phyloP scores from a whole-genome alignment of 1,140 invertebrate species.

The Sitophilus oryzae region DNA sequence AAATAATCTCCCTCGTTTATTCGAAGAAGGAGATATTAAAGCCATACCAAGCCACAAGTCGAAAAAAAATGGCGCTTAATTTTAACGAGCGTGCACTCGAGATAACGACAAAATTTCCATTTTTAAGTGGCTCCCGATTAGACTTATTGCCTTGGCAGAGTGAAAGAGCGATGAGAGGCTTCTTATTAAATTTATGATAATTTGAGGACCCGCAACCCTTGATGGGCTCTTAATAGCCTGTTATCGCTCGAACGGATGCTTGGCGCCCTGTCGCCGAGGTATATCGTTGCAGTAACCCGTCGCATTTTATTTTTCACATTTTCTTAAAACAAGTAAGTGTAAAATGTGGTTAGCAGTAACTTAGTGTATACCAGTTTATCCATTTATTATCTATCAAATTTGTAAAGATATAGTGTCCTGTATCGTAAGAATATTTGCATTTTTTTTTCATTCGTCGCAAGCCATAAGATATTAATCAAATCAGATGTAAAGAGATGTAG shows the following conservation, averaged over 20 bases:
- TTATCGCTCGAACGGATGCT: not conserved
- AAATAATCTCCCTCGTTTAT: constrained; percentile 22
- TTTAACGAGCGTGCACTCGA: constrained; percentile 19
- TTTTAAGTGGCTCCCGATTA: constrained; percentile 21
- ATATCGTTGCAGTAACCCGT: too few species aligned
- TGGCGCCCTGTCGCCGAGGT: too few species aligned
- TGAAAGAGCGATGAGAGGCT: not conserved
- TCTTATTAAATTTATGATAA: constrained; percentile 23
- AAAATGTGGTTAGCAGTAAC: too few species aligned
- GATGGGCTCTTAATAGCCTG: not conserved
- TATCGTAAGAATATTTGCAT: too few species aligned
- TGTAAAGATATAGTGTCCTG: too few species aligned
- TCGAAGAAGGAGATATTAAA: constrained; percentile 23
- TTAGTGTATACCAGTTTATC: too few species aligned
- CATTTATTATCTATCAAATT: too few species aligned
- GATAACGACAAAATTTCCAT: constrained; percentile 23
- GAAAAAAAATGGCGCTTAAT: constrained; percentile 23
- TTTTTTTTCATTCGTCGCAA: too few species aligned
- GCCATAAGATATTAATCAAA: too few species aligned
- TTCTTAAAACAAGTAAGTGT: too few species aligned
- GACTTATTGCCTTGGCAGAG: constrained; percentile 9
- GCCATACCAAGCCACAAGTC: constrained; percentile 10
- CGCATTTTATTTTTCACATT: too few species aligned
- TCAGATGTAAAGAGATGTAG: too few species aligned
- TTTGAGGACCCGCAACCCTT: constrained; percentile 5